Conservation (phyloP, 1,140 invertebrate genomes). For the Trichoplusia ni region DNA sequence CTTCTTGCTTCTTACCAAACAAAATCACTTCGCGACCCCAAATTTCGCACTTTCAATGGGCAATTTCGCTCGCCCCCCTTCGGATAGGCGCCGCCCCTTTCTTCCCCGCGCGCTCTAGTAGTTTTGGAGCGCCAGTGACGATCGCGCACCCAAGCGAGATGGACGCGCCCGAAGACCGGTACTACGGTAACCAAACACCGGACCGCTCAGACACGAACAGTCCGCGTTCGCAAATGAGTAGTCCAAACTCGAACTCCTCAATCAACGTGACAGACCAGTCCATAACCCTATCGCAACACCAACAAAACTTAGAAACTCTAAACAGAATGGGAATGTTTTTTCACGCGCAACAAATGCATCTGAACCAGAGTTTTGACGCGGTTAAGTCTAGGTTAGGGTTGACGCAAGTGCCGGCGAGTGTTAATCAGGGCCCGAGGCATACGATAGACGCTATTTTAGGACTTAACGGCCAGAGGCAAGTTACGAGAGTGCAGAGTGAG, state of each 20-base stretch:
- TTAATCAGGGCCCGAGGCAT: constrained; percentile 69
- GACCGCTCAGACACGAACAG: constrained; percentile 69
- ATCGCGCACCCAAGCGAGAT: constrained; percentile 53
- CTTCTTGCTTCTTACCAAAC: constrained; percentile 71
- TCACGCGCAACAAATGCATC: constrained; percentile 74
- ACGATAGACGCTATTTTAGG: constrained; percentile 77
- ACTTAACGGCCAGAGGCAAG: constrained; percentile 59
- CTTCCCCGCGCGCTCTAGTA: constrained; percentile 40
- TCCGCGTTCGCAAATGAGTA: constrained; percentile 70
- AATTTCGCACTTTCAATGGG: constrained; percentile 78
- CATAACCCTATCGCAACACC: constrained; percentile 62
- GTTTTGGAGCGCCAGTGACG: constrained; percentile 50
- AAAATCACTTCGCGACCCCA: constrained; percentile 79
- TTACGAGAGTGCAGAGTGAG: constrained; percentile 59
- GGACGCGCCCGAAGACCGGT: constrained; percentile 70
- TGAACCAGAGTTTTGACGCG: constrained; percentile 71
- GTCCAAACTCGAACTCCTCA: constrained; percentile 65
- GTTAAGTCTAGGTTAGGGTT: constrained; percentile 67
- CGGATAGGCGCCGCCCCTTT: constrained; percentile 55
- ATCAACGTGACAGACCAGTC: constrained; percentile 64
- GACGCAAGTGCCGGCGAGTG: constrained; percentile 62
- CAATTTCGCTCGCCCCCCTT: constrained; percentile 59
- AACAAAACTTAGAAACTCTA: constrained; percentile 71
- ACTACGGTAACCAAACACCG: constrained; percentile 62
- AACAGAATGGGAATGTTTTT: constrained; percentile 78